These are phyloP conservation scores for Ophthalmolycus amberensis DNA, from an alignment of 2,113 vertebrate species.

Conservation along the genomic window DNA sequence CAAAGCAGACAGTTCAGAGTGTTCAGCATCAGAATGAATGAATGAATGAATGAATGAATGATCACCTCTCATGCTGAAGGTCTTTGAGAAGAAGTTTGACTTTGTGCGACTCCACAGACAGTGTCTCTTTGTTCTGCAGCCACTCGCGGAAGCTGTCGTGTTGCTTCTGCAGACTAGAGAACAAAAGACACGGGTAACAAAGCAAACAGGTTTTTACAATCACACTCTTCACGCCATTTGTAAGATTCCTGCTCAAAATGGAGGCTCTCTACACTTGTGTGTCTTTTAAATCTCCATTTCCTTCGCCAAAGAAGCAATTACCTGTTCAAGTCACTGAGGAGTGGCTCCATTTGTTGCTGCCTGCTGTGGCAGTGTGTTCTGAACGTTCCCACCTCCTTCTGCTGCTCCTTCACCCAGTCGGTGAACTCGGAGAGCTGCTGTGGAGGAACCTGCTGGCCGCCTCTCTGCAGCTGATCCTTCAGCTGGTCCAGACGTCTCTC, in stretches of 20 bases:
- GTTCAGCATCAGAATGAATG: neutral
- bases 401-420: slow-evolving; percentile 86
- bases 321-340: slow-evolving; percentile 84
- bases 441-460: slow-evolving; percentile 82
- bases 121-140: slow-evolving; percentile 77
- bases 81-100: slow-evolving; percentile 69
- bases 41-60: neutral
- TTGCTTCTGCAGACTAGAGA: slow-evolving; percentile 77
- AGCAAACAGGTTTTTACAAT: neutral
- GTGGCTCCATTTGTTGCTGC: slow-evolving; percentile 81
- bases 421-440: slow-evolving; percentile 81
- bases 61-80: slow-evolving; percentile 80
- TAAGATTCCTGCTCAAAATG: neutral
- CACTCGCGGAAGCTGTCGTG: slow-evolving; percentile 75
- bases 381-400: slow-evolving; percentile 84
- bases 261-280: neutral
- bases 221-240: neutral
- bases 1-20: too few relatives aligned
- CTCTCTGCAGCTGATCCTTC: slow-evolving; percentile 81
- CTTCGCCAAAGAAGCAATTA: slow-evolving; percentile 43
- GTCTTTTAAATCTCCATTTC: neutral
- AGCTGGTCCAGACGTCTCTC: slow-evolving; percentile 85
- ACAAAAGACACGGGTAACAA: neutral
- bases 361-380: slow-evolving; percentile 83
- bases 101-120: slow-evolving; percentile 46